Base-by-base conservation (phyloP, 2,797 vertebrate genomes). In the Oryzias dopingdopingensis region DNA sequence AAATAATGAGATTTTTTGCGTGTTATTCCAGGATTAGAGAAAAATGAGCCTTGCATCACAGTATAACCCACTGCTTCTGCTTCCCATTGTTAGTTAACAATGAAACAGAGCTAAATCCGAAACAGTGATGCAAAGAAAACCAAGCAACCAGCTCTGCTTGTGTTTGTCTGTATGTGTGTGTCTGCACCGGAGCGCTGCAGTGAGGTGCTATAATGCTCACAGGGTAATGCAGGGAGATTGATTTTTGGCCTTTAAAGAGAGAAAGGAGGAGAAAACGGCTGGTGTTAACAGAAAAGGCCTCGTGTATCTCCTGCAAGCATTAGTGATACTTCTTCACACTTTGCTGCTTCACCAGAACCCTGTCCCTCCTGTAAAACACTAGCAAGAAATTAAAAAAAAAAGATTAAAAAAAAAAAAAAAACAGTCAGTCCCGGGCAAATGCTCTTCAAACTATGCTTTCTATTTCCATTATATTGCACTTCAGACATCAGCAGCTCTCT, bases 401-500 rank as follows among this genome's bases (percentile, higher is more conserved):
- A 22, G 20, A 22, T 22, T 22, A 47, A 76, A 72, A 67, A 12
- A 37, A 7, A 24, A 32, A 32, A 32, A 32, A 45, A 77, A 72
- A 65, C 6, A 1, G 10, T 58, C 29, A 64, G 50, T 69, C 53
- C 18, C 42, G 32, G 58, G 66, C 56, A 15, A 71, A 55, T 60
- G 37, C 17, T 62, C 52, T 52, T 49, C 57, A 67, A 75, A 74
- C 59, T 59, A 67, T 71, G 59, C 45, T 60, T 41, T 32, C 54
- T 45, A 69, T 75, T 77, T 85, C 54, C 69, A 75, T 76, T 48
- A 80, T 88, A 89, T 90, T 90, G 86, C 86, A 90, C 86, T 75
- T 83, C 41, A 62, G 74, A 67, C 49, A 74, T 61, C 24, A 52
- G 58, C 32, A 59, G 54, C 73, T 74, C 81, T 78, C 52, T 24